Evolutionary conservation across 2,888 invertebrate species (phyloP).

Genomic region (Hyles lineata): DNA sequence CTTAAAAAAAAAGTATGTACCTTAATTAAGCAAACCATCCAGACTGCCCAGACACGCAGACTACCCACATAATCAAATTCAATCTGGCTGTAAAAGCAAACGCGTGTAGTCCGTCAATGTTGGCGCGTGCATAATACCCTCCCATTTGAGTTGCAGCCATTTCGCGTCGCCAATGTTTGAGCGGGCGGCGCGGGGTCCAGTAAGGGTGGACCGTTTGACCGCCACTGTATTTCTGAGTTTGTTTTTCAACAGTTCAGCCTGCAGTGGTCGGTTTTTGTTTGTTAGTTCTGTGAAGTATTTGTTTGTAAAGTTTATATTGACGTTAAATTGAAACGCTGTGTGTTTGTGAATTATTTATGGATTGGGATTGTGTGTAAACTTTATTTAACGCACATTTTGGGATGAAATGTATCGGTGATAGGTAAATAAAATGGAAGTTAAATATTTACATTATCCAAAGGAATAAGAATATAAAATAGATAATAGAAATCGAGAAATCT

Average conservation of each 20-base stretch:
- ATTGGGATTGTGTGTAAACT: too few relatives aligned
- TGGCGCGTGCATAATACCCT: neutral
- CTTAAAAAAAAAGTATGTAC: too few relatives aligned
- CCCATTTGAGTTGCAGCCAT: neutral
- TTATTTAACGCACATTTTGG: too few relatives aligned
- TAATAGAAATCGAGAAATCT: too few relatives aligned
- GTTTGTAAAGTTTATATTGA: neutral
- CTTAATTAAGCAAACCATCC: neutral
- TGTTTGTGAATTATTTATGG: too few relatives aligned
- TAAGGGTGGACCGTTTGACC: neutral
- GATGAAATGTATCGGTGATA: too few relatives aligned
- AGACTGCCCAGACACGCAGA: neutral
- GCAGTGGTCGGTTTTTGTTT: neutral
- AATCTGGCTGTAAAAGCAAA: neutral
- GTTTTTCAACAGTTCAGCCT: neutral
- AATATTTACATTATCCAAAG: too few relatives aligned
- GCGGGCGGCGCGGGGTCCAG: neutral
- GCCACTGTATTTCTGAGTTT: neutral
- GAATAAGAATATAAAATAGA: too few relatives aligned
- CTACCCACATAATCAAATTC: neutral
- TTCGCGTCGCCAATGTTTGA: neutral
- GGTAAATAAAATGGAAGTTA: too few relatives aligned
- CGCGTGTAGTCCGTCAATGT: neutral
- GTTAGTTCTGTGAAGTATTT: neutral
- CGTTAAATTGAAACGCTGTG: too few relatives aligned